Evolutionary conservation across 1,140 invertebrate genomes (phyloP).

Genomic region (Panonychus citri): DNA sequence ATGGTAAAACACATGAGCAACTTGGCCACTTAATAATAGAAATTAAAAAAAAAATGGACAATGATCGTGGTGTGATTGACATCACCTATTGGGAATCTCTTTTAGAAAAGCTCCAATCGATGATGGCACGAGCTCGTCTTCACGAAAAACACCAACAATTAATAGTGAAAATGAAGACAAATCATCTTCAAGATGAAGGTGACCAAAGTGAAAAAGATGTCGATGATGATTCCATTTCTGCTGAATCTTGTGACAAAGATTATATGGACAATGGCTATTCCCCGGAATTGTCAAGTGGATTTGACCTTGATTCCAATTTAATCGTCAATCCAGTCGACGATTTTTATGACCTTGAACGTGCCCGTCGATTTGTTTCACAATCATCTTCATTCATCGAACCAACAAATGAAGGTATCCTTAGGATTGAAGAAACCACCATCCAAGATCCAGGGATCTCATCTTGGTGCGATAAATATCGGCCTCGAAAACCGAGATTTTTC

Average conservation of each 20-base stretch:
- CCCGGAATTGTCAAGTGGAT: conserved; percentile 40
- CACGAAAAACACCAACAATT: conserved; percentile 77
- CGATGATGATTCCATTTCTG: too few species aligned
- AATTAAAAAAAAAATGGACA: conserved; percentile 68
- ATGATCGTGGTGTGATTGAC: conserved; percentile 68
- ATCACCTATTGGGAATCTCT: conserved; percentile 90
- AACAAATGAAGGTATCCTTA: conserved; percentile 67
- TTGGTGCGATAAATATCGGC: conserved; percentile 95
- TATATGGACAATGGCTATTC: conserved; percentile 62
- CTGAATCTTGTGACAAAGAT: conserved; percentile 25
- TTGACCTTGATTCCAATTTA: conserved; percentile 55
- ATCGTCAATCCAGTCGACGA: conserved; percentile 58
- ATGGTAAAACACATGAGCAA: conserved; percentile 72
- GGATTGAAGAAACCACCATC: conserved; percentile 53
- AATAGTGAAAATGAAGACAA: conserved; percentile 50
- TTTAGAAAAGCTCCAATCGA: conserved; percentile 73
- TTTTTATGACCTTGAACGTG: conserved; percentile 42
- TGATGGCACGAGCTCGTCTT: conserved; percentile 75
- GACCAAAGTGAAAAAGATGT: neutral
- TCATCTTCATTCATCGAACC: neutral
- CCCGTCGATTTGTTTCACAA: conserved; percentile 23
- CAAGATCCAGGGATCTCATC: conserved; percentile 32
- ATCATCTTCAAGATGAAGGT: neutral
- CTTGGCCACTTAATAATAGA: conserved; percentile 53
- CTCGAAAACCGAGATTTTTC: conserved; percentile 89